Evolutionary conservation across 1,140 invertebrate species (phyloP).

Genomic region (Drosophila obscura): DNA sequence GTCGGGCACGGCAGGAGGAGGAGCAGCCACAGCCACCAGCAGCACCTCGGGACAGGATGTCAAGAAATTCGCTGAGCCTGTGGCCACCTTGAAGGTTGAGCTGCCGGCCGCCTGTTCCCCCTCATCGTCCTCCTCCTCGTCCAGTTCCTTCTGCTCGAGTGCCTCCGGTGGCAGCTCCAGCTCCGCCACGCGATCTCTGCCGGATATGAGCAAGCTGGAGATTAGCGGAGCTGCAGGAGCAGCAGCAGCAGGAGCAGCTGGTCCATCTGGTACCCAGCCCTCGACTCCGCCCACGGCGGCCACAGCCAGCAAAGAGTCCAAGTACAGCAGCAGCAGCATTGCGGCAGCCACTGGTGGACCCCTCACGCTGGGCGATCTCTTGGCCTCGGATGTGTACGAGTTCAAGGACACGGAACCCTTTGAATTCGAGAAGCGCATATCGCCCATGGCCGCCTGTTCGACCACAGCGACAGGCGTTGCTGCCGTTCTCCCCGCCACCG

Average conservation of each 20-base stretch:
- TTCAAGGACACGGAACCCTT: slow-evolving; percentile 95
- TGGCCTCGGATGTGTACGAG: slow-evolving; percentile 87
- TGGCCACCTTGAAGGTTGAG: slow-evolving; percentile 67
- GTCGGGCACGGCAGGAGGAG: slow-evolving; percentile 1
- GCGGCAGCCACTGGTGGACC: slow-evolving; percentile 83
- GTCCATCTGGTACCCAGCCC: background rate
- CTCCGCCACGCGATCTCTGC: slow-evolving; percentile 68
- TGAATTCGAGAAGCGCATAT: slow-evolving; percentile 88
- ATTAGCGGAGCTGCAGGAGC: slow-evolving; percentile 59
- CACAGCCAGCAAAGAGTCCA: slow-evolving; percentile 44
- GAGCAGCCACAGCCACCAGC: slow-evolving; percentile 1
- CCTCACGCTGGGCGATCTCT: slow-evolving; percentile 39
- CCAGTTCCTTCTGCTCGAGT: slow-evolving; percentile 63
- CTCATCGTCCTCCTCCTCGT: slow-evolving; percentile 63
- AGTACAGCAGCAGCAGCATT: slow-evolving; percentile 51
- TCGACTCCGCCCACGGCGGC: background rate
- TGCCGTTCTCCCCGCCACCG: background rate
- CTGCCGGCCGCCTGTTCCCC: slow-evolving; percentile 76
- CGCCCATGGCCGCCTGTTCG: slow-evolving; percentile 58
- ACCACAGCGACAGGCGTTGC: background rate
- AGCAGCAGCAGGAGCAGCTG: background rate
- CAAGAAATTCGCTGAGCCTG: slow-evolving; percentile 72
- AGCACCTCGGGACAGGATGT: slow-evolving; percentile 2
- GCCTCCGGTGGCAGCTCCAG: slow-evolving; percentile 56
- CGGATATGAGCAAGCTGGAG: slow-evolving; percentile 81